A percentile compares a stretch with the other conserved stretches of the same genome.
Evolutionary conservation across 2,113 vertebrate species (phyloP).

Genomic region (Riparia riparia): DNA sequence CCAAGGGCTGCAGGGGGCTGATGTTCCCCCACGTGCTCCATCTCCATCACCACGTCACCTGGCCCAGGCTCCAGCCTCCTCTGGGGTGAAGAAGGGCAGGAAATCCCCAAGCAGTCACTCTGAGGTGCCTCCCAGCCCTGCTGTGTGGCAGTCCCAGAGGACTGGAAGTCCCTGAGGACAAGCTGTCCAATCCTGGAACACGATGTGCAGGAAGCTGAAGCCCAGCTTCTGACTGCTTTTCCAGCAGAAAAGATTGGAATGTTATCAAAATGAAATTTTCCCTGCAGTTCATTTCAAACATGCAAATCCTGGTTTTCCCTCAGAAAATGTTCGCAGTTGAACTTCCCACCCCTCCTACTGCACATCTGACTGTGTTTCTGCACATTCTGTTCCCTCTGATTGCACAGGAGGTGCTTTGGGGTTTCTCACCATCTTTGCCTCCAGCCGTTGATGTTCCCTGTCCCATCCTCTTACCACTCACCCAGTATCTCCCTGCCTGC

Average conservation of each 20-base stretch:
- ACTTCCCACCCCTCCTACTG: not conserved
- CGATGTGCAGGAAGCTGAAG: not conserved
- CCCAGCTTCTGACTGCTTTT: not conserved
- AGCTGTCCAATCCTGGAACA: not conserved
- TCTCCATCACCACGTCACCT: accelerated
- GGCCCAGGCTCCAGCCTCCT: not conserved
- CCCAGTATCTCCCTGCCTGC: not conserved
- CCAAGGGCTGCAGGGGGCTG: not conserved
- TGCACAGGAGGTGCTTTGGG: not conserved
- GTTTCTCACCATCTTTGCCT: not conserved
- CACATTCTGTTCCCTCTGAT: not conserved
- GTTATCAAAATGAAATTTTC: not conserved
- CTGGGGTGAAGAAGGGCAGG: not conserved
- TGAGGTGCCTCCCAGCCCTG: not conserved
- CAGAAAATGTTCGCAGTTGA: not conserved
- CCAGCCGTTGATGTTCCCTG: not conserved
- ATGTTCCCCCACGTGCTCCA: not conserved
- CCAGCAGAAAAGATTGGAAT: not conserved
- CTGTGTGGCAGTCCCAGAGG: not conserved
- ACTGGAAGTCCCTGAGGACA: not conserved
- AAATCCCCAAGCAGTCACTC: not conserved
- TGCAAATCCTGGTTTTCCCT: not conserved
- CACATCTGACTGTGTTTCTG: not conserved
- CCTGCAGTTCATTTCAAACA: not conserved
- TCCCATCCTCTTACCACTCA: not conserved